Evolutionary conservation across 2,113 vertebrate genomes (phyloP).

Genomic region (Gallinago paraguaiae): DNA sequence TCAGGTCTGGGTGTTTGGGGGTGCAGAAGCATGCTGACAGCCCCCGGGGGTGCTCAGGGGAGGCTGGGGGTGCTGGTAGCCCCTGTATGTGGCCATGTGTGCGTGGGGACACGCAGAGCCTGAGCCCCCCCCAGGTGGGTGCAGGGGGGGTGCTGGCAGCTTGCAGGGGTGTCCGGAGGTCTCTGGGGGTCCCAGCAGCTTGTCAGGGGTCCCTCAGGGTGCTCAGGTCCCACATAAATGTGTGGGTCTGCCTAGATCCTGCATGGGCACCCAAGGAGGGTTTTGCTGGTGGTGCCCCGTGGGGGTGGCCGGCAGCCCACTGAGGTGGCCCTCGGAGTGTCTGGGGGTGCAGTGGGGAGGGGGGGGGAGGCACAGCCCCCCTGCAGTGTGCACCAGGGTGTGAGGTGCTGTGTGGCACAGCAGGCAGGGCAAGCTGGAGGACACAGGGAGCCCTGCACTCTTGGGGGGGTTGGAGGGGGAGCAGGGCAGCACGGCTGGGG

Average conservation of each 20-base stretch:
- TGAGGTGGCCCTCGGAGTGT: neutral
- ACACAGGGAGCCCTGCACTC: neutral
- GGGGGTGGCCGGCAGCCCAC: accelerated
- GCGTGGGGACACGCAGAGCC: no score
- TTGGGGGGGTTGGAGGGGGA: no score
- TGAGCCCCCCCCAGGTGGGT: neutral
- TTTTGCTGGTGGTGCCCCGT: neutral
- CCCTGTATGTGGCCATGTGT: accelerated
- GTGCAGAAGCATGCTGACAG: neutral
- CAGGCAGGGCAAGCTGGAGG: neutral
- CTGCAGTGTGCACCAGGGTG: accelerated
- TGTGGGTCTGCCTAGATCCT: no score
- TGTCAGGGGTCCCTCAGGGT: neutral
- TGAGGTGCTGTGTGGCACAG: neutral
- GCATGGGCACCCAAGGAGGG: neutral
- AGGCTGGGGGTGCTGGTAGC: no score
- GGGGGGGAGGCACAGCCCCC: accelerated
- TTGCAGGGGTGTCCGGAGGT: no score
- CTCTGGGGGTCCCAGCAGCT: no score
- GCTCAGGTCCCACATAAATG: accelerated
- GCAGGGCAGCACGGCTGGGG: neutral
- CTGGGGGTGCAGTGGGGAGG: neutral
- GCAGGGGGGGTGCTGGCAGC: neutral
- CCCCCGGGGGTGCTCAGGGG: neutral
- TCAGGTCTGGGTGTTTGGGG: no score